Percentiles rank a stretch among this genome's conserved stretches.
Evolutionary conservation across 37 sponge, comb jelly and placozoan species (phyloP).

Genomic region (Cladorhizidae sp.): DNA sequence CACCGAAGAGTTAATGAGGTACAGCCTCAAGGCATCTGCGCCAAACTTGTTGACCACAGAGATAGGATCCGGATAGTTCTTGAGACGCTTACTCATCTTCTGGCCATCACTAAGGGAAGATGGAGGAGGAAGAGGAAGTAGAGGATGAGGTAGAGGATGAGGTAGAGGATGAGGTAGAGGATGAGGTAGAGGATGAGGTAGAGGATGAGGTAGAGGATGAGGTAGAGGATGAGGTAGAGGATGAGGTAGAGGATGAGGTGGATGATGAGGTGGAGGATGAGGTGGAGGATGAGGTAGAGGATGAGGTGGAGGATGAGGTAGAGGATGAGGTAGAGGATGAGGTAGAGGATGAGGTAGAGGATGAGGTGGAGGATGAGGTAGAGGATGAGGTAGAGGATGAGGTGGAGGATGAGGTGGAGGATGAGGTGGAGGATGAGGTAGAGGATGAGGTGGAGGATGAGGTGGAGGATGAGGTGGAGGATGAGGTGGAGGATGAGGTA

Average conservation of each 20-base stretch:
- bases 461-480: too few relatives aligned
- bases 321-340: neutral
- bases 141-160: neutral
- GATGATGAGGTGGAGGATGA: too few relatives aligned
- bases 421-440: too few relatives aligned
- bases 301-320: neutral
- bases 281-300: too few relatives aligned
- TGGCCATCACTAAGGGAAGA: slow-evolving; percentile 74
- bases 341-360: too few relatives aligned
- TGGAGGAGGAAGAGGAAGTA: neutral
- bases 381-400: too few relatives aligned
- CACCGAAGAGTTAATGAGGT: slow-evolving; percentile 95
- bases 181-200: neutral
- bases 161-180: neutral
- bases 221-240: neutral
- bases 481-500: too few relatives aligned
- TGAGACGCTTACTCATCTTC: slow-evolving; percentile 98
- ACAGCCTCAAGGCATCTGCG: slow-evolving; percentile 92
- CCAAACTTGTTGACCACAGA: slow-evolving; percentile 88
- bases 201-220: neutral
- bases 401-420: too few relatives aligned
- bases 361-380: too few relatives aligned
- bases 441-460: too few relatives aligned
- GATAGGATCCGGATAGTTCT: slow-evolving; percentile 97
- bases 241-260: too few relatives aligned